These are phyloP conservation scores for Ceramica pisi DNA, from an alignment of 2,888 invertebrate genomes.

Conservation along the genomic window DNA sequence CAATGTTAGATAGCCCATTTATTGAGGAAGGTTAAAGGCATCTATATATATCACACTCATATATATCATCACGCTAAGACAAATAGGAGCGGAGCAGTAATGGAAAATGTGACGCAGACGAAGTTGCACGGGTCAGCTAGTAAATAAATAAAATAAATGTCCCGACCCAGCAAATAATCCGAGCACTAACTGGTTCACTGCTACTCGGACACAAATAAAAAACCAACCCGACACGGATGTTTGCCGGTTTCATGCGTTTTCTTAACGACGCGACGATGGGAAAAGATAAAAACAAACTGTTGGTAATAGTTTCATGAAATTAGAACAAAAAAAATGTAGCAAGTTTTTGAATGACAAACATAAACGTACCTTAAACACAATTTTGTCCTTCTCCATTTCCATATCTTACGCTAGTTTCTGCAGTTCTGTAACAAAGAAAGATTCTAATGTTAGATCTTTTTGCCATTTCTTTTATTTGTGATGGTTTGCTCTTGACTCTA, in stretches of 20 bases:
- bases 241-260: slow-evolving; percentile 53
- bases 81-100: no score
- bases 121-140: no score
- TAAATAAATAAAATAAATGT: no score
- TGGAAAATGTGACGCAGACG: no score
- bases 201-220: slow-evolving; percentile 41
- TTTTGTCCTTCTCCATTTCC: slow-evolving; percentile 86
- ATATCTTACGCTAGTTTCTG: slow-evolving; percentile 48
- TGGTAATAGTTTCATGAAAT: slow-evolving; percentile 22
- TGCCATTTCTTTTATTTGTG: no score
- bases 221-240: slow-evolving; percentile 56
- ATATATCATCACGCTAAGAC: no score
- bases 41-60: no score
- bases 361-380: slow-evolving; percentile 85
- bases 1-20: no score
- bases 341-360: background rate
- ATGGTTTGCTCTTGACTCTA: no score
- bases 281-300: slow-evolving; percentile 42
- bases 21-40: no score
- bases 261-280: slow-evolving; percentile 29
- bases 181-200: slow-evolving; percentile 37
- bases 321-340: slow-evolving; percentile 28
- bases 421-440: slow-evolving; percentile 55
- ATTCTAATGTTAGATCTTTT: background rate
- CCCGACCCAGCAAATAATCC: slow-evolving; percentile 21